Evolutionary conservation across 2,888 invertebrate genomes (phyloP), one percentile per base, ranked within the genome.

Genomic region (Tenthredo distinguenda): DNA sequence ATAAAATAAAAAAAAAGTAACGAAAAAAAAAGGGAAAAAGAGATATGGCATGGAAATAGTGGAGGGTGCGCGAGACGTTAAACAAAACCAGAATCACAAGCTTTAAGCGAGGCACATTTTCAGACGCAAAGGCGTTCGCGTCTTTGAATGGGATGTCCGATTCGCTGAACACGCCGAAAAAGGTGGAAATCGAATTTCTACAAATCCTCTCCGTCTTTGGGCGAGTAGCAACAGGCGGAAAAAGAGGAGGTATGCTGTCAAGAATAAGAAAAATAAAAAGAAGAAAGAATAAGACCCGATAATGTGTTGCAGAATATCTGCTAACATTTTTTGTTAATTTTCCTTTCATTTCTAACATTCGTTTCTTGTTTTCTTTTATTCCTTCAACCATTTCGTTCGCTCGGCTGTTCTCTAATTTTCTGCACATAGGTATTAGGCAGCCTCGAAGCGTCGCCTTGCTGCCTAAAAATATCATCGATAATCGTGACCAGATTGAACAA

Each of bases 161-260:
- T 31, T 77, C 50, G 50, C 18, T 77, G 77, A 77, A 31, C 77
- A 77, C 31, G 31, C 18, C 55, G 31, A 55, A 68, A 40, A 77
- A 77, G 50, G 34, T 55, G 50, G 26, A 55, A 26, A 77, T 77
- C 55, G 50, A 77, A 77, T 77, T 76, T 77, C 77, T 55, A 18
- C n/a, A 76, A 43, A 47, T 76, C n/a, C 47, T 47, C 7, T 76
- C 21, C 21, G 47, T 21, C 43, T 40, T 76, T 21, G 40, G 9
- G 2, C 21, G 21, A 12, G 26, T 5, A 76, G 26, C 76, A 26
- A 47, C 43, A 47, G 76, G 43, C 40, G 47, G 26, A 26, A 40
- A 40, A 10, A 26, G 10, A 21, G 15, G 47, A 26, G 37, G 34
- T 15, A n/a, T n/a, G n/a, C 71, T n/a, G 9, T 31, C 18, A 21